Conservation (phyloP, 2,113 vertebrate species). For the Leucoraja erinaceus region DNA sequence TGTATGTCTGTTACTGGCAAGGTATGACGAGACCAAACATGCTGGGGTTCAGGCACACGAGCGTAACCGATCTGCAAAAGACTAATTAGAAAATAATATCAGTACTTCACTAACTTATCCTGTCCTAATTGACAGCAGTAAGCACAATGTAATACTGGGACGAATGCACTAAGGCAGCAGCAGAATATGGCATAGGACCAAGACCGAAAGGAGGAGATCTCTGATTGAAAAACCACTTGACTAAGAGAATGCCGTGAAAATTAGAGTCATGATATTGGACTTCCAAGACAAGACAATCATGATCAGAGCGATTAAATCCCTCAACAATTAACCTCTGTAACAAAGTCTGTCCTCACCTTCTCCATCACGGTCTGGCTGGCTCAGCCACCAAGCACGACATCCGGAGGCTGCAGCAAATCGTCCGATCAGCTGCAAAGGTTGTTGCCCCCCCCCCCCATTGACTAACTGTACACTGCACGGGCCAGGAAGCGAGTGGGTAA, state of each 20-base stretch:
- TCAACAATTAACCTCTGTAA: background rate
- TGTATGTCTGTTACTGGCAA: conserved; percentile 90
- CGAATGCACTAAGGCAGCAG: background rate
- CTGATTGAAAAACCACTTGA: background rate
- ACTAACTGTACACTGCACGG: too few relatives aligned
- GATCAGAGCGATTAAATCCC: background rate
- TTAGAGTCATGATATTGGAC: background rate
- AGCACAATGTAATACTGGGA: background rate
- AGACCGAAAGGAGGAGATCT: background rate
- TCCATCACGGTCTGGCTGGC: too few relatives aligned
- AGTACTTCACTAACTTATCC: background rate
- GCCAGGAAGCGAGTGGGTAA: too few relatives aligned
- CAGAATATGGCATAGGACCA: background rate
- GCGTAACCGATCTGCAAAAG: conserved; percentile 76
- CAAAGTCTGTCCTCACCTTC: background rate
- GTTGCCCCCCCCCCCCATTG: too few relatives aligned
- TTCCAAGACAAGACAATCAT: background rate
- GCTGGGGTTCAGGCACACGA: conserved; percentile 69
- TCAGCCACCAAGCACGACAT: too few relatives aligned
- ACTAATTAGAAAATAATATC: conserved; percentile 50
- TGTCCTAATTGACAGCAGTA: background rate
- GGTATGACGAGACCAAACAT: conserved; percentile 81
- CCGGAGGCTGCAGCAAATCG: too few relatives aligned
- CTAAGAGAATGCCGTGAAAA: background rate
- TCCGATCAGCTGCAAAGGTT: too few relatives aligned